Conservation (phyloP, 2,797 vertebrate genomes). For the Taeniopygia guttata region DNA sequence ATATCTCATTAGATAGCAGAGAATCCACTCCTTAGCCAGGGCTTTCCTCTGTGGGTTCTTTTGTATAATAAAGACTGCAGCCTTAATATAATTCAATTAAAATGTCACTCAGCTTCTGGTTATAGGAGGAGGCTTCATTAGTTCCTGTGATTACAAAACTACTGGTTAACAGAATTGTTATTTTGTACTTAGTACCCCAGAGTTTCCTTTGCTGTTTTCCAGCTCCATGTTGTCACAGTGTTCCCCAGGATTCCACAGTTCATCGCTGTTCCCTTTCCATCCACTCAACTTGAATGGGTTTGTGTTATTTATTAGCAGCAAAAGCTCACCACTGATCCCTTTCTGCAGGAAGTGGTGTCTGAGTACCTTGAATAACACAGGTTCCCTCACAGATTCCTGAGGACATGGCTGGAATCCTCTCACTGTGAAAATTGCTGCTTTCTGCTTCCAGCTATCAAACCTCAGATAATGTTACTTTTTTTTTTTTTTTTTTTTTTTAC, state of each 20-base stretch:
- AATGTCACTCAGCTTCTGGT: background rate
- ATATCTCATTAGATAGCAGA: background rate
- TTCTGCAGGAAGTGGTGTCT: background rate
- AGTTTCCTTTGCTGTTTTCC: background rate
- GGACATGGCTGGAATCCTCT: background rate
- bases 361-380: background rate
- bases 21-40: background rate
- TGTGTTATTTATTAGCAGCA: background rate
- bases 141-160: background rate
- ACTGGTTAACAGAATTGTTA: background rate
- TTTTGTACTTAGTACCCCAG: background rate
- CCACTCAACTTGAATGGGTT: background rate
- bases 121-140: background rate
- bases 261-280: rapidly evolving
- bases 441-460: background rate
- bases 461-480: background rate
- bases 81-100: slow-evolving; percentile 1
- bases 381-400: background rate
- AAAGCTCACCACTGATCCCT: background rate
- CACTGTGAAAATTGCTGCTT: background rate
- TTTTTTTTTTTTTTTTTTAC: too few relatives aligned
- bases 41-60: slow-evolving; percentile 8
- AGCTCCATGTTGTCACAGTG: background rate
- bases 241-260: background rate
- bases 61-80: background rate